Evolutionary conservation across 1,140 invertebrate species (phyloP).

Genomic region (Hyles euphorbiae): DNA sequence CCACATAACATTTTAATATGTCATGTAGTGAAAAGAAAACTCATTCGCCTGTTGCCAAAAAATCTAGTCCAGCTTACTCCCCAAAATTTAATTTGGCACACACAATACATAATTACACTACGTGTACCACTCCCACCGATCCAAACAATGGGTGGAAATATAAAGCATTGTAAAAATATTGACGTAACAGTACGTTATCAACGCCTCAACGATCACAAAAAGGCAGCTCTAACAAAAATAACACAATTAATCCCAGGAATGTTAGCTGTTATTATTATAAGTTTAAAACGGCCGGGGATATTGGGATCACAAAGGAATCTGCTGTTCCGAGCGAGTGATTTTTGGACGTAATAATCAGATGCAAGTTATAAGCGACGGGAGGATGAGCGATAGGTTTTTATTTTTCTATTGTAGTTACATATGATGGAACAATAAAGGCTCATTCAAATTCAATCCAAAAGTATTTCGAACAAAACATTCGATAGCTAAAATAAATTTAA

Average conservation of each 20-base stretch:
- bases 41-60: no score
- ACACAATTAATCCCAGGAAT: constrained; percentile 50
- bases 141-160: not conserved
- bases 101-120: no score
- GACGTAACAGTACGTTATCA: constrained; percentile 39
- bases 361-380: constrained; percentile 1
- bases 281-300: constrained; percentile 46
- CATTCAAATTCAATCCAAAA: no score
- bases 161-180: constrained; percentile 16
- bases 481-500: no score
- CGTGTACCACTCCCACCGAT: no score
- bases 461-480: no score
- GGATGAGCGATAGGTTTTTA: not conserved
- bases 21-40: no score
- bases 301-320: constrained; percentile 51
- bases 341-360: constrained; percentile 25
- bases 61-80: no score
- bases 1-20: no score
- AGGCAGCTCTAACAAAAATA: constrained; percentile 48
- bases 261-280: constrained; percentile 59
- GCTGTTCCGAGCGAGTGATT: constrained; percentile 52
- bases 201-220: constrained; percentile 35
- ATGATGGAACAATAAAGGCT: no score
- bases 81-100: no score
- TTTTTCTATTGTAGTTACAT: no score